Evolutionary conservation across 2,888 invertebrate genomes (phyloP).

Genomic region (Dinocampus coccinellae): DNA sequence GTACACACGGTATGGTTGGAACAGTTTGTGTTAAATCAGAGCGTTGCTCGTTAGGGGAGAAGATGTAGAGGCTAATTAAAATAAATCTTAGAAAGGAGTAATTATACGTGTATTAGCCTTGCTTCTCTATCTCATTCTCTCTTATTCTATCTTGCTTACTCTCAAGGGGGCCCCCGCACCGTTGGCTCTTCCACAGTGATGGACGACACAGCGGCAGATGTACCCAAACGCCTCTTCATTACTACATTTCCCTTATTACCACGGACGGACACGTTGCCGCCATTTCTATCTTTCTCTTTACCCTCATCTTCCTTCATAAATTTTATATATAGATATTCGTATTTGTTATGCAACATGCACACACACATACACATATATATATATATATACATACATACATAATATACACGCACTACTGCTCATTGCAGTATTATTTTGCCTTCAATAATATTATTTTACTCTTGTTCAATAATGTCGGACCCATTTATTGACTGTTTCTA

Average conservation of each 20-base stretch:
- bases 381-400: not conserved
- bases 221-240: constrained; percentile 69
- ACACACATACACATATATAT: constrained; percentile 11
- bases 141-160: not conserved
- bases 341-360: no score
- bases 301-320: no score
- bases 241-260: constrained; percentile 68
- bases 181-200: constrained; percentile 61
- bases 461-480: not conserved
- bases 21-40: constrained; percentile 55
- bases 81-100: constrained; percentile 70
- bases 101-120: constrained; percentile 70
- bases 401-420: no score
- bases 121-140: constrained; percentile 42
- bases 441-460: constrained; percentile 22
- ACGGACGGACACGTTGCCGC: constrained; percentile 56
- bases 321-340: no score
- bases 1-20: constrained; percentile 39
- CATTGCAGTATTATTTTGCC: constrained; percentile 39
- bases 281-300: constrained; percentile 46
- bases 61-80: constrained; percentile 69
- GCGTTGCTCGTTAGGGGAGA: constrained; percentile 65
- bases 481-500: not conserved
- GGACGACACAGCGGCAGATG: constrained; percentile 69
- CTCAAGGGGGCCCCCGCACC: constrained; percentile 29